Percentiles rank a stretch among this genome's conserved stretches.
Evolutionary conservation across 1,140 invertebrate species (phyloP).

Genomic region (Drosophila guanche): DNA sequence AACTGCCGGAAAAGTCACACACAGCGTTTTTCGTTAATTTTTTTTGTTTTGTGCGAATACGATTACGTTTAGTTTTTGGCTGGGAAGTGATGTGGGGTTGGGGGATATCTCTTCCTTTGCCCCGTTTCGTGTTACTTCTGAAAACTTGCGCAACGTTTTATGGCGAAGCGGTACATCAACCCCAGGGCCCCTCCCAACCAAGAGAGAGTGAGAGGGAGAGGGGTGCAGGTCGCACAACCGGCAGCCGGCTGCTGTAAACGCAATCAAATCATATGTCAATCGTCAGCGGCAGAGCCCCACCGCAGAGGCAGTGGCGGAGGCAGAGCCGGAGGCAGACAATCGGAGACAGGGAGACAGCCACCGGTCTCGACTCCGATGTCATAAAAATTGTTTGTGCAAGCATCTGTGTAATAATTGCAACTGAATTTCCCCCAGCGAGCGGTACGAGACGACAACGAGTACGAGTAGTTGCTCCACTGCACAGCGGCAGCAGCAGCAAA

Average conservation of each 20-base stretch:
- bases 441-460: constrained; percentile 4
- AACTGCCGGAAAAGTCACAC: constrained; percentile 48
- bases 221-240: not conserved
- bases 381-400: constrained; percentile 36
- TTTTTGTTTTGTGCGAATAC: constrained; percentile 1
- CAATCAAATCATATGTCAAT: constrained; percentile 32
- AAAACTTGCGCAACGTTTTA: too few relatives aligned
- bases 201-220: too few relatives aligned
- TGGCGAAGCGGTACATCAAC: too few relatives aligned
- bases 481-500: too few relatives aligned
- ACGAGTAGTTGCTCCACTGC: too few relatives aligned
- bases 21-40: constrained; percentile 40
- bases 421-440: constrained; percentile 16
- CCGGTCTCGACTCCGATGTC: too few relatives aligned
- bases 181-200: too few relatives aligned
- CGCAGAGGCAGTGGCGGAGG: constrained; percentile 13
- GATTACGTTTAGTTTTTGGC: constrained; percentile 8
- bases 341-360: not conserved
- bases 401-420: constrained; percentile 53
- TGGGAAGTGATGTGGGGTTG: not conserved
- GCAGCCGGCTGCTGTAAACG: constrained; percentile 34
- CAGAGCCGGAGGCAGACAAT: constrained; percentile 1
- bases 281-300: constrained; percentile 14
- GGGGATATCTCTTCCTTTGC: too few relatives aligned
- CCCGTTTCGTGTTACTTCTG: too few relatives aligned